Percentiles rank a stretch among this genome's conserved stretches.
Evolutionary conservation across 1,140 invertebrate species (phyloP).

Genomic region (Drosophila tsacasi): DNA sequence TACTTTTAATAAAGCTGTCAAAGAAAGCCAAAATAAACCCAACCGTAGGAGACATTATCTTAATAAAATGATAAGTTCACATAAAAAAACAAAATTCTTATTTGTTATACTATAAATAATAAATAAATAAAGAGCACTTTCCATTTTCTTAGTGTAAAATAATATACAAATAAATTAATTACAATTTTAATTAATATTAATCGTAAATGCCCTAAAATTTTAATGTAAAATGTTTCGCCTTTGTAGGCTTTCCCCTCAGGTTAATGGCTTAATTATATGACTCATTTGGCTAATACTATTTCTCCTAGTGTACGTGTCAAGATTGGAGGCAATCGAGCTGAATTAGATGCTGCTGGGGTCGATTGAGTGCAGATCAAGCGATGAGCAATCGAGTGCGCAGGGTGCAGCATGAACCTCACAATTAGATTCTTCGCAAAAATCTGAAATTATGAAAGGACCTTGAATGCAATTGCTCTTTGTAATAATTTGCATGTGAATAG

Average conservation of each 20-base stretch:
- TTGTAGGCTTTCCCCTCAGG: neutral
- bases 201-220: neutral
- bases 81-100: neutral
- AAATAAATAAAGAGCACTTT: too few species aligned
- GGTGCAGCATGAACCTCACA: constrained; percentile 42
- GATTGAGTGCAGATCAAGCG: constrained; percentile 62
- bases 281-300: neutral
- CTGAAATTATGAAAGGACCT: constrained; percentile 46
- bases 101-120: too few species aligned
- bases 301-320: constrained; percentile 43
- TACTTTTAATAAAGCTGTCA: neutral
- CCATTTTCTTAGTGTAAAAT: neutral
- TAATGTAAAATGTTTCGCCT: neutral
- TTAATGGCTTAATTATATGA: constrained; percentile 12
- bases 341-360: constrained; percentile 58
- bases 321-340: constrained; percentile 64
- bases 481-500: constrained; percentile 41
- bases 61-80: neutral
- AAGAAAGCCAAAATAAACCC: neutral
- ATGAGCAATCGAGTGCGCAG: constrained; percentile 50
- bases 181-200: neutral
- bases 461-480: constrained; percentile 42
- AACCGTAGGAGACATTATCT: neutral
- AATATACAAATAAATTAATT: neutral
- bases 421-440: constrained; percentile 48